These are phyloP conservation scores for Agrochola lota DNA, from an alignment of 2,888 invertebrate species.

Conservation along the genomic window DNA sequence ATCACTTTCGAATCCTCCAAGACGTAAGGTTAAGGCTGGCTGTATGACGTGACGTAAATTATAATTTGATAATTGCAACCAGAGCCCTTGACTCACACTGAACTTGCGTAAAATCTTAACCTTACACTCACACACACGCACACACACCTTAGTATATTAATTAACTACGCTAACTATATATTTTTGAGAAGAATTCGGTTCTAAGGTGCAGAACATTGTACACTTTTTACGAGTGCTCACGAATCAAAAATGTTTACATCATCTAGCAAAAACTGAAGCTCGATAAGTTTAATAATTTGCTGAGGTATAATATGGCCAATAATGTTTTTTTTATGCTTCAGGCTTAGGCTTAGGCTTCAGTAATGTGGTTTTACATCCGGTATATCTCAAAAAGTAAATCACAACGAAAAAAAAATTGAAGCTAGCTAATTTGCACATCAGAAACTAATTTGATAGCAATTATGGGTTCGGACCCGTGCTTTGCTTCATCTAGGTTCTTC, in stretches of 20 bases:
- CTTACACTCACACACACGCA: conserved; percentile 3
- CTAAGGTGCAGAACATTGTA: neutral
- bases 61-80: conserved; percentile 70
- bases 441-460: neutral
- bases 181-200: conserved; percentile 15
- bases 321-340: conserved; percentile 22
- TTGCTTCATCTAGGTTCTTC: too few species aligned
- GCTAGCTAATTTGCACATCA: neutral
- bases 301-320: neutral
- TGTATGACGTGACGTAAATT: conserved; percentile 49
- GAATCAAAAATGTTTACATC: conserved; percentile 31
- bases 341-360: too few species aligned
- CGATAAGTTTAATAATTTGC: conserved; percentile 3
- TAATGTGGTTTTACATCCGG: conserved; percentile 4
- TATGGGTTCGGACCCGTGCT: neutral
- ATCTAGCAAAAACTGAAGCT: conserved; percentile 38
- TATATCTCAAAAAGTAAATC: neutral
- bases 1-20: conserved; percentile 43
- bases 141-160: neutral
- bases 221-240: conserved; percentile 27
- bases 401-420: neutral
- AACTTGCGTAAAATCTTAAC: conserved; percentile 65
- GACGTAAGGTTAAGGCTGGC: conserved; percentile 59
- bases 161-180: neutral
- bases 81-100: conserved; percentile 70